phyloP scores from a whole-genome alignment of 2,797 vertebrate species.

The Semotilus atromaculatus region DNA sequence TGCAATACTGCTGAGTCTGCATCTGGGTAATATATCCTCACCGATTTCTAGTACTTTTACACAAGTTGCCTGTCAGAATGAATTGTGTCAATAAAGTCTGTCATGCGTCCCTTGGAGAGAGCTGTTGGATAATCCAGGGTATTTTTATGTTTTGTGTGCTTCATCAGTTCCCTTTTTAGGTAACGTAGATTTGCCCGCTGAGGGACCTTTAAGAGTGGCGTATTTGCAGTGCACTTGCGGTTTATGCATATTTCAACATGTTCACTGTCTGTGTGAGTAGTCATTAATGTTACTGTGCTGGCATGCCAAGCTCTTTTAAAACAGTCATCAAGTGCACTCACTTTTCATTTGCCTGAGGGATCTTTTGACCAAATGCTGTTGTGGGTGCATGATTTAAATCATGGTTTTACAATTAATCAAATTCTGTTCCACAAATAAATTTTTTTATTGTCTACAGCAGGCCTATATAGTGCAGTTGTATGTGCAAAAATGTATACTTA shows the following conservation, averaged over 20 bases:
- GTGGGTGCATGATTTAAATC: not conserved
- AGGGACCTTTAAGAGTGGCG: not conserved
- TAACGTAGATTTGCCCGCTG: not conserved
- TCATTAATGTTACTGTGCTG: constrained; percentile 61
- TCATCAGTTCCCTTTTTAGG: not conserved
- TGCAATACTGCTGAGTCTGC: constrained; percentile 9
- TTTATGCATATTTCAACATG: constrained; percentile 63
- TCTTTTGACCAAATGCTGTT: not conserved
- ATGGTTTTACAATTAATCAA: not conserved
- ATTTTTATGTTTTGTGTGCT: not conserved
- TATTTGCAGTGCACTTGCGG: constrained; percentile 63
- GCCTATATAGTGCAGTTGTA: not conserved
- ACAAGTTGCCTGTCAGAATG: constrained; percentile 2
- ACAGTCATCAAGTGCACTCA: constrained; percentile 56
- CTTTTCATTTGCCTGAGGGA: not conserved
- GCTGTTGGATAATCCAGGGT: not conserved
- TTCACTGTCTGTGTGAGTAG: constrained; percentile 59
- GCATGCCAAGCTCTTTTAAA: constrained; percentile 64
- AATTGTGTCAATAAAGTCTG: constrained; percentile 19
- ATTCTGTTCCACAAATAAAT: not conserved
- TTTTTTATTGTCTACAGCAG: not conserved
- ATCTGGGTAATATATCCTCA: not conserved
- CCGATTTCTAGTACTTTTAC: not conserved
- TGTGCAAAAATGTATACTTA: not conserved
- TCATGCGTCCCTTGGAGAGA: not conserved